A percentile compares a stretch with the other conserved stretches of the same genome.
Conservation (phyloP, 1,140 invertebrate genomes). For the Bombus polaris region DNA sequence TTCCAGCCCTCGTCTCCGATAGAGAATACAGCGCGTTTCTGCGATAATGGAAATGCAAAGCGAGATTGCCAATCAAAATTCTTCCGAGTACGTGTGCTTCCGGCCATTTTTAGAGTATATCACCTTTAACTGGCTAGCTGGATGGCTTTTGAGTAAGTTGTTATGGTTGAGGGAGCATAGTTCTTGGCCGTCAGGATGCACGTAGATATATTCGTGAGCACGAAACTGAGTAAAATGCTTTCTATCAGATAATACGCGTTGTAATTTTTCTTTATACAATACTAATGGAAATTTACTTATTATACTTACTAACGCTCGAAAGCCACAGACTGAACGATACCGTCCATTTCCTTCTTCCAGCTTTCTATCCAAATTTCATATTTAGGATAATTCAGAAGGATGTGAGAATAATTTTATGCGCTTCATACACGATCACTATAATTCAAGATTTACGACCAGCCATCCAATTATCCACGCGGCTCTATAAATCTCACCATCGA, state of each 20-base stretch:
- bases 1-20: not conserved
- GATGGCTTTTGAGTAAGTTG: not conserved
- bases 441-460: not conserved
- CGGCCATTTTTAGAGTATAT: conserved; percentile 7
- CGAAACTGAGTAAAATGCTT: not conserved
- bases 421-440: not conserved
- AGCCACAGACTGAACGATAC: too few species aligned
- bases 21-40: not conserved
- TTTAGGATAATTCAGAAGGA: not conserved
- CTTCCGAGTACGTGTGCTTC: not conserved
- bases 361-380: not conserved
- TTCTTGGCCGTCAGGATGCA: not conserved
- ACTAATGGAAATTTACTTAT: too few species aligned
- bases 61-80: conserved; percentile 30
- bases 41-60: conserved; percentile 12
- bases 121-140: not conserved
- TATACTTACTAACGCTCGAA: too few species aligned
- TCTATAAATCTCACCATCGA: not conserved
- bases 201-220: not conserved
- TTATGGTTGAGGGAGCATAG: too few species aligned
- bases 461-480: not conserved
- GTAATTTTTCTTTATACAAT: too few species aligned
- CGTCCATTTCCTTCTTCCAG: too few species aligned
- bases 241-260: too few species aligned
- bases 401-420: not conserved